These are phyloP conservation scores for Siphlonurus alternatus DNA, from an alignment of 2,888 invertebrate genomes.

Conservation along the genomic window DNA sequence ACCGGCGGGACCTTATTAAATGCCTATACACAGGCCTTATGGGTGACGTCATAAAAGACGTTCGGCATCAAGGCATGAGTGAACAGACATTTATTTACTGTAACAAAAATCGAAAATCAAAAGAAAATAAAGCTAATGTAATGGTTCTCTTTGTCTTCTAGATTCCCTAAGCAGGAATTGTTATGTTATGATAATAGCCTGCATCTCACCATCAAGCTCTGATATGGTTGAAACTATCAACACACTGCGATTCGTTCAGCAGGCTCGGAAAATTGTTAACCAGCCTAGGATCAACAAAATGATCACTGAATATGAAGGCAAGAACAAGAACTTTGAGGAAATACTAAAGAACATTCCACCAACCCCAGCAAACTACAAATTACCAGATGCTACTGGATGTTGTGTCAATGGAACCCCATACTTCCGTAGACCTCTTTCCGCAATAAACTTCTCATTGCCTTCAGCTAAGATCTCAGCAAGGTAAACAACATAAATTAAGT, in stretches of 20 bases:
- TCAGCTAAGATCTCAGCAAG: neutral
- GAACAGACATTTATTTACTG: too few species aligned
- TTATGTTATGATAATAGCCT: neutral
- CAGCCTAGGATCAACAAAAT: neutral
- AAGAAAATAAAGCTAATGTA: too few species aligned
- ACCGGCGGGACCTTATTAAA: too few species aligned
- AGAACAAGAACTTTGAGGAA: too few species aligned
- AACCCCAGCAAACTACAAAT: neutral
- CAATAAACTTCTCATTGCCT: neutral
- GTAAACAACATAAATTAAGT: too few species aligned
- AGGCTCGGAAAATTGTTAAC: neutral
- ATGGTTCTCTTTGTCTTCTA: too few species aligned
- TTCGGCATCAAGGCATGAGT: too few species aligned
- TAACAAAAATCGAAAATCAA: too few species aligned
- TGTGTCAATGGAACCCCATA: neutral
- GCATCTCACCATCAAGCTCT: neutral
- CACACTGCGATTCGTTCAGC: neutral
- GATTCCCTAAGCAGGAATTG: neutral
- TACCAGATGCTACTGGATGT: neutral
- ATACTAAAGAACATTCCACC: too few species aligned
- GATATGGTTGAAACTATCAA: neutral
- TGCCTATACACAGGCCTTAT: too few species aligned
- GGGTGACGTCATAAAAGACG: too few species aligned
- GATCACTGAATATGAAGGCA: too few species aligned
- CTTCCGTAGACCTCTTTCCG: neutral